Percentiles rank a stretch among this genome's conserved stretches.
Evolutionary conservation across 2,888 invertebrate species (phyloP).

Genomic region (Hirtodrosophila confusa): DNA sequence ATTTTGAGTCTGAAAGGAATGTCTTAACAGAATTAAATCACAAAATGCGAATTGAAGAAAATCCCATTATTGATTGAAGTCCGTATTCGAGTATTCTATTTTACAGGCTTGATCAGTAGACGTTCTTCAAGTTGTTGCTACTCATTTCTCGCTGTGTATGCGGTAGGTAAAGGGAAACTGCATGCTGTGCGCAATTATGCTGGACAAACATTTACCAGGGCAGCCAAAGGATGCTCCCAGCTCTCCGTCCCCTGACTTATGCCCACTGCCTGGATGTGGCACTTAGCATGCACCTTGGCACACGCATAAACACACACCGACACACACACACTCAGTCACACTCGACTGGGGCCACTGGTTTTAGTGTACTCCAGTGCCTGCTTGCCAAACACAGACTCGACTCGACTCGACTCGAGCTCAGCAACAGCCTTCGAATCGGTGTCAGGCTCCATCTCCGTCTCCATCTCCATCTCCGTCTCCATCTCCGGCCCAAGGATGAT

Average conservation of each 20-base stretch:
- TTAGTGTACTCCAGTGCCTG: constrained; percentile 59
- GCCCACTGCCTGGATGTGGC: constrained; percentile 41
- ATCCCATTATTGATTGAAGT: too few relatives aligned
- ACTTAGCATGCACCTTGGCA: constrained; percentile 77
- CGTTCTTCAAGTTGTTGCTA: too few relatives aligned
- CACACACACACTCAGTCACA: constrained; percentile 14
- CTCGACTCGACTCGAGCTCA: constrained; percentile 12
- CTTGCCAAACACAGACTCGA: constrained; percentile 64
- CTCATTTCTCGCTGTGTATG: too few relatives aligned
- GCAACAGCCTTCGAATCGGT: background rate
- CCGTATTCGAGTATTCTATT: too few relatives aligned
- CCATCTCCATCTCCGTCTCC: background rate
- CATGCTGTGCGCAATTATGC: constrained; percentile 80
- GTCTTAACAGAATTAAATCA: too few relatives aligned
- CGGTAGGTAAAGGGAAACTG: constrained; percentile 52
- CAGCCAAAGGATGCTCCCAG: constrained; percentile 25
- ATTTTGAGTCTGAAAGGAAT: too few relatives aligned
- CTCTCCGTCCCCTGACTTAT: background rate
- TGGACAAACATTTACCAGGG: constrained; percentile 75
- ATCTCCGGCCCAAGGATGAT: constrained; percentile 5
- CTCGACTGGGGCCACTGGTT: constrained; percentile 38
- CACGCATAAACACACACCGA: constrained; percentile 47
- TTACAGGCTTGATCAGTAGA: too few relatives aligned
- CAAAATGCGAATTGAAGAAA: too few relatives aligned
- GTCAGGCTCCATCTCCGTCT: constrained; percentile 21